A percentile compares a stretch with the other conserved stretches of the same genome.
Evolutionary conservation across 2,113 vertebrate species (phyloP).

Genomic region (Echinops telfairi): DNA sequence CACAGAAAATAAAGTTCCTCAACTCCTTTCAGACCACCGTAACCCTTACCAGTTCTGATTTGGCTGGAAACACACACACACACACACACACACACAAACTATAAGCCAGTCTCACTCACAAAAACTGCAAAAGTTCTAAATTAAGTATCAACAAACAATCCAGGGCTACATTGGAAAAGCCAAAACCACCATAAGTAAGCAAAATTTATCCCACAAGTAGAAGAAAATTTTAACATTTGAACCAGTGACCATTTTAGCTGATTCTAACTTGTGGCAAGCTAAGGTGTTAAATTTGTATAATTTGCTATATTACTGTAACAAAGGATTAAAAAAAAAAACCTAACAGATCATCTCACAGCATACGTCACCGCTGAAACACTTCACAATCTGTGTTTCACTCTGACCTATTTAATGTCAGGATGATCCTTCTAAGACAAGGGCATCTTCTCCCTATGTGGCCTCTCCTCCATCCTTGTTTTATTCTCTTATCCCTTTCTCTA

Average conservation of each 20-base stretch:
- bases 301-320: not conserved
- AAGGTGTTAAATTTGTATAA: slow-evolving; percentile 7
- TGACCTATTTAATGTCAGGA: slow-evolving; percentile 11
- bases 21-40: slow-evolving; percentile 17
- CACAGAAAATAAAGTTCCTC: not conserved
- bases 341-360: not conserved
- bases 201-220: slow-evolving; percentile 43
- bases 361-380: not conserved
- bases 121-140: slow-evolving; percentile 32
- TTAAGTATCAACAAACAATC: not conserved
- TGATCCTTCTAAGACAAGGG: not conserved
- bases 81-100: slow-evolving; percentile 14
- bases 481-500: not conserved
- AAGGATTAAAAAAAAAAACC: not conserved
- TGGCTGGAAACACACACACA: not conserved
- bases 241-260: not conserved
- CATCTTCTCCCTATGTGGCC: not conserved
- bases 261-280: not conserved
- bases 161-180: not conserved
- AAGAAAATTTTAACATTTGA: slow-evolving; percentile 46
- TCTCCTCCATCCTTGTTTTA: not conserved
- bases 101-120: not conserved
- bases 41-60: slow-evolving; percentile 13
- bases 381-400: slow-evolving; percentile 4
- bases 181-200: not conserved